Percentiles rank a stretch among this genome's conserved stretches.
phyloP scores from a whole-genome alignment of 1,140 invertebrate genomes.

The Bombus confusus region DNA sequence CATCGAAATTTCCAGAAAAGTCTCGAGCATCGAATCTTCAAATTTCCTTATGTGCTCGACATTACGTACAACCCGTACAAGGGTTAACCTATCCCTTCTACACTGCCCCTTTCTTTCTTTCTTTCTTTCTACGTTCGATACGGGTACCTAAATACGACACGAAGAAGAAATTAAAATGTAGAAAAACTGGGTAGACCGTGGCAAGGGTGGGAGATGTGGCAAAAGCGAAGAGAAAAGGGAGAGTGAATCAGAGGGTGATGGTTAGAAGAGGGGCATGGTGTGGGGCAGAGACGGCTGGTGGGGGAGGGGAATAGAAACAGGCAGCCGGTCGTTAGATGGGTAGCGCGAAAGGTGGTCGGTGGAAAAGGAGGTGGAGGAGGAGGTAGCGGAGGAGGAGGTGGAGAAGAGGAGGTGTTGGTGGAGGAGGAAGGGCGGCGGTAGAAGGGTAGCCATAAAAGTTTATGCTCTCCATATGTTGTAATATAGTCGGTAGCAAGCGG shows the following conservation, averaged over 20 bases:
- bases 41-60: too few species aligned
- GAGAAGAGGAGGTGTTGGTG: conserved; percentile 25
- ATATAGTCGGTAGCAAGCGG: conserved; percentile 81
- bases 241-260: not conserved
- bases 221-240: conserved; percentile 16
- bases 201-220: not conserved
- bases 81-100: not conserved
- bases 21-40: too few species aligned
- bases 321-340: conserved; percentile 64
- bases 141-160: not conserved
- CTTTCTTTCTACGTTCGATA: too few species aligned
- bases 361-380: conserved; percentile 29
- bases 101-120: not conserved
- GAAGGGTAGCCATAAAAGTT: conserved; percentile 83
- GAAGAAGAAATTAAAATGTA: conserved; percentile 41
- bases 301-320: conserved; percentile 48
- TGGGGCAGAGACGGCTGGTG: conserved; percentile 53
- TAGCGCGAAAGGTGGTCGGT: conserved; percentile 69
- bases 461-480: conserved; percentile 84
- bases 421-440: conserved; percentile 70
- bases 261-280: conserved; percentile 33
- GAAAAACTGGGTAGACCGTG: conserved; percentile 30
- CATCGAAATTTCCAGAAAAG: too few species aligned
- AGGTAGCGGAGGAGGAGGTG: conserved; percentile 42
- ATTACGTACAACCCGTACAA: too few species aligned